Evolutionary conservation across 2,113 vertebrate genomes (phyloP), one percentile per base, ranked within the genome.

Genomic region (Sigmodon hispidus): DNA sequence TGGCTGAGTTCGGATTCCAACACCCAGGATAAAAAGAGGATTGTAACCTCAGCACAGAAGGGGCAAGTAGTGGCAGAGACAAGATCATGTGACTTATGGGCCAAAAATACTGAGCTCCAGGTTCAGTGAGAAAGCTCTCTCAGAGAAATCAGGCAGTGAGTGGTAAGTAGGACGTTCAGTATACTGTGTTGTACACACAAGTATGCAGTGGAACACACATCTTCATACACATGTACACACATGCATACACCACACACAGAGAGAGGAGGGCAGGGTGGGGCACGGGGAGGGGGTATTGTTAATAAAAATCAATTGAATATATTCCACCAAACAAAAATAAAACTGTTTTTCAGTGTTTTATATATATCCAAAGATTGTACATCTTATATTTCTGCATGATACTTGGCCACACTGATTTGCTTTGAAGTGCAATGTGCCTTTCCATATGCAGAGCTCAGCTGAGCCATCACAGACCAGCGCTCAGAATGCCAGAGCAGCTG

Each of bases 401-500:
- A 15, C n/a, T 89, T 70, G 17, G 67, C 65, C 40, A 22, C 29
- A 12, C 70, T 16, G 48, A 57, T 70, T 77, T 59, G 48, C 50
- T 87, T 40, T 52, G 50, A 84, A 75, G 75, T 29, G 16, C 11
- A 31, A 0, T 77, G 1, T 0, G 9, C 40, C 48, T 79, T 95
- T 69, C n/a, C 76, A 21, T 24, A 17, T 17, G 67, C 65, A 21
- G 36, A 0, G 0, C 22, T 61, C 31, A 2, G 72, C 77, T 72
- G 34, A 17, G n/a, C 15, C 52, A 70, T 88, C 93, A 72, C 36
- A 45, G 89, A 85, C 83, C 87, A 72, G 72, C 43, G 61, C 87
- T 63, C 55, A 65, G 89, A 59, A 63, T 29, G 34, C 93, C 93
- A 31, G 31, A 89, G 73, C 94, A 96, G 94, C 96, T 90, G 93